A percentile compares a stretch with the other conserved stretches of the same genome.
These are phyloP conservation scores for Corvus hawaiiensis DNA, from an alignment of 2,113 vertebrate species.

Conservation along the genomic window DNA sequence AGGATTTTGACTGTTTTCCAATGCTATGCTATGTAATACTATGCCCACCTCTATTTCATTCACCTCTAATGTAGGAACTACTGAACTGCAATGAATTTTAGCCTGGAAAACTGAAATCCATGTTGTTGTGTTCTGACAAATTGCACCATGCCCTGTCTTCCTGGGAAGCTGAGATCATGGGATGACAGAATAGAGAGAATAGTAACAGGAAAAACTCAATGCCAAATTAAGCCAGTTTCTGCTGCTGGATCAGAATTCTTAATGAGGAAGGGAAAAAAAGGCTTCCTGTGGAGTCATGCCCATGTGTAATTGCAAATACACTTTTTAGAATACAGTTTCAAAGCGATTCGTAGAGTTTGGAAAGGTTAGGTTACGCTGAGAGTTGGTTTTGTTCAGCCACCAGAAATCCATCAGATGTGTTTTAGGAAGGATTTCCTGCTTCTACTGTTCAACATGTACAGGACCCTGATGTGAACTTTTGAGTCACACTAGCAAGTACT, in stretches of 20 bases:
- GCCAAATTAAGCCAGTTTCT: not conserved
- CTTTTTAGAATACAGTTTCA: not conserved
- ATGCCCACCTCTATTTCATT: not conserved
- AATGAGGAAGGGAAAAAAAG: not conserved
- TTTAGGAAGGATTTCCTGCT: constrained; percentile 25
- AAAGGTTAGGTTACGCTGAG: not conserved
- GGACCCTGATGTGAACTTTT: not conserved
- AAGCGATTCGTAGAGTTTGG: not conserved
- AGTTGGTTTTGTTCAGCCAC: not conserved
- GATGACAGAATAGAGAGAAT: not conserved
- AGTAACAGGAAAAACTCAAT: not conserved
- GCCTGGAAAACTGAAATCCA: not conserved
- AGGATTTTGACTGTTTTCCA: not conserved
- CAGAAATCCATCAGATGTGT: not conserved
- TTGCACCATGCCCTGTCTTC: not conserved
- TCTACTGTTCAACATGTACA: not conserved
- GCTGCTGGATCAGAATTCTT: not conserved
- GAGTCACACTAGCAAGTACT: not conserved
- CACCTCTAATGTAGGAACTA: not conserved
- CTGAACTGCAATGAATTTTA: not conserved
- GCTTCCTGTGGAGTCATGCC: not conserved
- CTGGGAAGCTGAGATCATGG: not conserved
- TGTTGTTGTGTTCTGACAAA: not conserved
- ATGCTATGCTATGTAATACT: not conserved
- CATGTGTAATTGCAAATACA: not conserved